A percentile compares a stretch with the other conserved stretches of the same genome.
Conservation (phyloP, 2,888 invertebrate genomes). For the Xanthorhoe spadicearia region DNA sequence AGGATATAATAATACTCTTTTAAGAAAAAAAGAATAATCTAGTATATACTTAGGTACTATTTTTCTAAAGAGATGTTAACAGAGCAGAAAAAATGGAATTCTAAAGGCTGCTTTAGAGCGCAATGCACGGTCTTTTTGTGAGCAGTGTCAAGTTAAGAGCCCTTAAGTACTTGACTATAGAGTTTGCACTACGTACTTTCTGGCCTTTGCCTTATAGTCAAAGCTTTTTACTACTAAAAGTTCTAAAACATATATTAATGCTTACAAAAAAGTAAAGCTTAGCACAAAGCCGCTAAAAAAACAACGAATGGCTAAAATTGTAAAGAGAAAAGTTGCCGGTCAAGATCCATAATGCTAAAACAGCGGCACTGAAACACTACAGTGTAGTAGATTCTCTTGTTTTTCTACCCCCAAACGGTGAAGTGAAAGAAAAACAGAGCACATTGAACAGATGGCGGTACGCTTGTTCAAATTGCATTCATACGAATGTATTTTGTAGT, state of each 20-base stretch:
- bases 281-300: background rate
- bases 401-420: constrained; percentile 11
- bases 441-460: constrained; percentile 11
- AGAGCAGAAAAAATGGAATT: background rate
- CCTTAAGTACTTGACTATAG: background rate
- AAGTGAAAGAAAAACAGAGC: constrained; percentile 32
- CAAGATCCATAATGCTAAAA: constrained; percentile 13
- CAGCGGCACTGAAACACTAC: constrained; percentile 10
- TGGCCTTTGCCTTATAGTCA: no score
- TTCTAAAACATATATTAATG: background rate
- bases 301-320: background rate
- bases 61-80: background rate
- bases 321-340: constrained; percentile 10
- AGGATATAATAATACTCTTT: no score
- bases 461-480: constrained; percentile 3
- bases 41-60: no score
- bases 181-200: background rate
- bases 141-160: constrained; percentile 1
- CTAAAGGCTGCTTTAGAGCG: background rate
- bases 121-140: background rate
- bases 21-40: no score
- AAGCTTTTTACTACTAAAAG: background rate
- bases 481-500: background rate
- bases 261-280: no score
- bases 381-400: constrained; percentile 15